Percentiles rank a stretch among this genome's conserved stretches.
Conservation (phyloP, 2,113 vertebrate genomes). For the Oreochromis aureus region DNA sequence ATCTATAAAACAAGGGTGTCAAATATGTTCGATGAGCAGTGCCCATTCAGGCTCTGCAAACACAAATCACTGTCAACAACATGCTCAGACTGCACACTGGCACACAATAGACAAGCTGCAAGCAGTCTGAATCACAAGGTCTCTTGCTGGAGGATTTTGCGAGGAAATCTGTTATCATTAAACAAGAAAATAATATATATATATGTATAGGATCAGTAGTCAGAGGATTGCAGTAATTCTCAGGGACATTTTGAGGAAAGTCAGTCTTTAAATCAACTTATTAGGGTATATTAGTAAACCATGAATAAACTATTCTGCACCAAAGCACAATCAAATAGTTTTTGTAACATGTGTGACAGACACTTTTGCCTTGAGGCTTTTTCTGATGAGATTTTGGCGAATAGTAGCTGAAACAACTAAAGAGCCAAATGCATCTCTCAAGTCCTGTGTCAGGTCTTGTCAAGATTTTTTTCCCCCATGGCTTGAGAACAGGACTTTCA, state of each 20-base stretch:
- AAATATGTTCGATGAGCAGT: neutral
- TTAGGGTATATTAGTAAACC: neutral
- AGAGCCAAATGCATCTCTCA: neutral
- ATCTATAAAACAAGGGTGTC: constrained; percentile 41
- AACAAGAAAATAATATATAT: neutral
- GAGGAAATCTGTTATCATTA: neutral
- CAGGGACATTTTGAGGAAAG: neutral
- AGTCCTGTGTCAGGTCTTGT: neutral
- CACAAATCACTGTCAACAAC: neutral
- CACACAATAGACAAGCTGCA: neutral
- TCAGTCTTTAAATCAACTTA: neutral
- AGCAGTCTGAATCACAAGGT: neutral
- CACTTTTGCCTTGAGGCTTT: neutral
- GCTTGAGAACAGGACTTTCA: neutral
- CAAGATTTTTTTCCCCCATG: rapidly evolving
- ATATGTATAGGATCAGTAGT: neutral
- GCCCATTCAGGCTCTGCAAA: neutral
- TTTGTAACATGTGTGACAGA: neutral
- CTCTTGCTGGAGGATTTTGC: neutral
- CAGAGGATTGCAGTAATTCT: neutral
- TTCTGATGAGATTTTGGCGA: neutral
- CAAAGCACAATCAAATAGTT: neutral
- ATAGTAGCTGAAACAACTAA: neutral
- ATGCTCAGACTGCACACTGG: neutral
- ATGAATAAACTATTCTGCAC: neutral